These are phyloP conservation scores for Ptychochromis oligacanthus DNA, from an alignment of 2,113 vertebrate genomes.

Conservation along the genomic window DNA sequence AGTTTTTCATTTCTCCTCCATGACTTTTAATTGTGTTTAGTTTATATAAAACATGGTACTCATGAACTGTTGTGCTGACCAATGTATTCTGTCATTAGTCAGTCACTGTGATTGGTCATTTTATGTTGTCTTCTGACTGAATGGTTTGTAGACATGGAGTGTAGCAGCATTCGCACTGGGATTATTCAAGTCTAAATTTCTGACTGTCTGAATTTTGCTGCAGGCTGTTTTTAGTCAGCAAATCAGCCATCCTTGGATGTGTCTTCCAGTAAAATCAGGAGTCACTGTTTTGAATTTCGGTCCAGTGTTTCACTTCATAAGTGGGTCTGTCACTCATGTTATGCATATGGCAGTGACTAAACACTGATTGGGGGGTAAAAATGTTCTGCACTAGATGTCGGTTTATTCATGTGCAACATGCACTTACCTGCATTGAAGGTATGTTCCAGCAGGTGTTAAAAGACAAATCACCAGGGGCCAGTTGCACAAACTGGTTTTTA, in stretches of 20 bases:
- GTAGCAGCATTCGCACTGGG: neutral
- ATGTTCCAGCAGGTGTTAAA: neutral
- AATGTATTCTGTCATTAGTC: neutral
- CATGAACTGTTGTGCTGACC: neutral
- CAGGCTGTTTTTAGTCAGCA: neutral
- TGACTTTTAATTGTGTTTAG: neutral
- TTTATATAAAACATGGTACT: neutral
- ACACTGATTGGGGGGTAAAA: neutral
- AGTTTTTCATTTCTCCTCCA: neutral
- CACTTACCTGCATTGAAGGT: neutral
- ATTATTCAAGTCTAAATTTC: neutral
- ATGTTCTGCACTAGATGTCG: neutral
- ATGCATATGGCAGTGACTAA: neutral
- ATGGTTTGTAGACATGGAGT: neutral
- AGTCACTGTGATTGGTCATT: neutral
- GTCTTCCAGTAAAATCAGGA: neutral
- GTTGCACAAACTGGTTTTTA: neutral
- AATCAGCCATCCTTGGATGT: neutral
- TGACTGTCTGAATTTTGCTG: neutral
- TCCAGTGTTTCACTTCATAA: slow-evolving; percentile 1
- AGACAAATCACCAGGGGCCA: neutral
- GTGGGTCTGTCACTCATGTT: neutral
- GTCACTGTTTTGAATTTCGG: neutral
- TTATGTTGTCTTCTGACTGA: neutral
- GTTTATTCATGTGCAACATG: neutral